phyloP scores from a whole-genome alignment of 2,113 vertebrate species.

The Capreolus pygargus region DNA sequence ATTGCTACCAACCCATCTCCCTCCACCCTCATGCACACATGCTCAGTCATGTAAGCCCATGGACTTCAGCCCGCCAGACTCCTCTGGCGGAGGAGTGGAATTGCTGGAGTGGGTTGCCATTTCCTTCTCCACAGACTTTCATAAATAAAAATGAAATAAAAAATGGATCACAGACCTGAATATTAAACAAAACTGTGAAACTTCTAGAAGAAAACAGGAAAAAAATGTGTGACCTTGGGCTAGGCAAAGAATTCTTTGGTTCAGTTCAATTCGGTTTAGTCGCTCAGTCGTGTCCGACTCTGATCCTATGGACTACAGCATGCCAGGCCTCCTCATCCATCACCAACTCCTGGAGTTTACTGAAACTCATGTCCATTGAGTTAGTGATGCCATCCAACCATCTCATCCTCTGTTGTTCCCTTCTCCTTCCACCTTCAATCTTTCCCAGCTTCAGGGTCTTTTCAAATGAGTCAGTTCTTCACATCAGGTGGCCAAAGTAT shows the following conservation, averaged over 20 bases:
- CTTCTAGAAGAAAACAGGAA: neutral
- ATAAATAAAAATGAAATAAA: neutral
- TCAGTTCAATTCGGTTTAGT: neutral
- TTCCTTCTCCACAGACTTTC: neutral
- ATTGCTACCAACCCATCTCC: no score
- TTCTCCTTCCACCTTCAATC: neutral
- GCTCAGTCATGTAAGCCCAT: no score
- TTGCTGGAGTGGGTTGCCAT: no score
- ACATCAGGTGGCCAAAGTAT: neutral
- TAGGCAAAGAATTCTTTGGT: neutral
- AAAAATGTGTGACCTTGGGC: neutral
- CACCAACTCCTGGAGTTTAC: neutral
- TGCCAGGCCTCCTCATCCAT: neutral
- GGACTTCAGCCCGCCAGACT: no score
- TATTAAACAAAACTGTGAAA: neutral
- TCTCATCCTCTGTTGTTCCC: neutral
- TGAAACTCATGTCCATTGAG: neutral
- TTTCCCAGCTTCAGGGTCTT: neutral
- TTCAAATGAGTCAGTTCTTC: neutral
- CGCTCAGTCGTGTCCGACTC: fast-evolving
- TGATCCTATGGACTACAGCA: neutral
- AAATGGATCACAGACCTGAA: neutral
- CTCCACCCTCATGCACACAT: no score
- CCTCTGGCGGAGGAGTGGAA: no score
- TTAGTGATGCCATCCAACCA: neutral